Base-by-base conservation (phyloP, 2,888 invertebrate species). In the Beris chalybata region DNA sequence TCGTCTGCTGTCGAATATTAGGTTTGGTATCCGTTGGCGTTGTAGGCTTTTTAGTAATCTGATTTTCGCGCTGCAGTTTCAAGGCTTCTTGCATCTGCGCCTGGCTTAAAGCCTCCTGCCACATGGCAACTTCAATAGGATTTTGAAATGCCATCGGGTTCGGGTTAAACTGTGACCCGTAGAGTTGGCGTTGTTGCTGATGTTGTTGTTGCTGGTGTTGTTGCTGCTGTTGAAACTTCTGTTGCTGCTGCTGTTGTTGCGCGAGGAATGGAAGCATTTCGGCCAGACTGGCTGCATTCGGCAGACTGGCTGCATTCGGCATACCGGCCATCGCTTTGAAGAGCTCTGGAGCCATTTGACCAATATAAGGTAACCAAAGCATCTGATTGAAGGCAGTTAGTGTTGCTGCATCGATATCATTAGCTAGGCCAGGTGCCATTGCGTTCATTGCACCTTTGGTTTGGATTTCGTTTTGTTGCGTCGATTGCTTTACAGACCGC, bases 311-410 rank as follows among this genome's bases (percentile, higher is more conserved):
- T 22, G 22, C 22, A 22, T 22, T 22, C 61, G 77, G 76, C 38
- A 77, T 38, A 4, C 74, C 74, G 1, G 76, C 78, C 64, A 76
- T 78, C 71, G 74, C 80, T 78, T 75, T 82, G 73, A 81, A 76
- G 82, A 86, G 58, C 82, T 85, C 78, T 82, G 84, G 77, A 1
- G 79, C 76, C 59, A 79, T 71, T 69, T 79, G 78, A 1, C 78
- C 78, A 47, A 80, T 74, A 74, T 90, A 90, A 0, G 90, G 90
- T 59, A 90, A 77, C 90, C 89, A 90, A 70, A 89, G 77, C 87
- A 90, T 89, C 75, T 89, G 89, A 74, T 87, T 88, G 57, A 90
- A 82, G 3, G 89, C 86, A 0, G 88, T 87, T 55, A 87, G 83
- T 3, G 87, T 88, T 0, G 89, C 89, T 0, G 88, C 86, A 74